Evolutionary conservation across 2,113 vertebrate species (phyloP).

Genomic region (Paradoxurus hermaphroditus): DNA sequence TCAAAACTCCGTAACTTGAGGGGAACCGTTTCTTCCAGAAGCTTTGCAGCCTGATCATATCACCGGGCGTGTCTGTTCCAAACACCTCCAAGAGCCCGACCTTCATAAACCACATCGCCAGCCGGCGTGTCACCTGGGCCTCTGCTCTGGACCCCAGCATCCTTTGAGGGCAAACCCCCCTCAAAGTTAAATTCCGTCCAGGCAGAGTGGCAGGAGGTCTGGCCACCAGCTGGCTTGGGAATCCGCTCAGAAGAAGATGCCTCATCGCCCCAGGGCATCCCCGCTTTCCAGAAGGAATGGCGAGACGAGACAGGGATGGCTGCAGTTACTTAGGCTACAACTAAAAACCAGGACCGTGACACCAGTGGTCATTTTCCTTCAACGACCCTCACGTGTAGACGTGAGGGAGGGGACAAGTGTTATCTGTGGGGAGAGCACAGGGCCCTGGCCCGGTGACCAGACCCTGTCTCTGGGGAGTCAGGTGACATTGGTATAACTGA

Average conservation of each 20-base stretch:
- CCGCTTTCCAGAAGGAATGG: neutral
- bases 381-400: neutral
- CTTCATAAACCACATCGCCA: neutral
- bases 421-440: neutral
- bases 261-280: neutral
- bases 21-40: neutral
- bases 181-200: neutral
- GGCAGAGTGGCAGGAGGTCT: neutral
- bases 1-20: neutral
- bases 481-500: neutral
- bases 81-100: neutral
- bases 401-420: rapidly evolving
- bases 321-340: neutral
- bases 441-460: neutral
- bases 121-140: no score
- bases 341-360: neutral
- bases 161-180: neutral
- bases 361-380: neutral
- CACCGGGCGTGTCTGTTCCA: neutral
- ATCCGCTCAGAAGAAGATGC: rapidly evolving
- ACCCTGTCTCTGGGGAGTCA: neutral
- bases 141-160: neutral
- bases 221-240: neutral
- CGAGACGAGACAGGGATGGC: neutral
- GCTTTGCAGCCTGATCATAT: neutral